Percentiles rank a stretch among this genome's conserved stretches.
These are phyloP conservation scores for Arctia plantaginis DNA, from an alignment of 2,888 invertebrate species.

Conservation along the genomic window DNA sequence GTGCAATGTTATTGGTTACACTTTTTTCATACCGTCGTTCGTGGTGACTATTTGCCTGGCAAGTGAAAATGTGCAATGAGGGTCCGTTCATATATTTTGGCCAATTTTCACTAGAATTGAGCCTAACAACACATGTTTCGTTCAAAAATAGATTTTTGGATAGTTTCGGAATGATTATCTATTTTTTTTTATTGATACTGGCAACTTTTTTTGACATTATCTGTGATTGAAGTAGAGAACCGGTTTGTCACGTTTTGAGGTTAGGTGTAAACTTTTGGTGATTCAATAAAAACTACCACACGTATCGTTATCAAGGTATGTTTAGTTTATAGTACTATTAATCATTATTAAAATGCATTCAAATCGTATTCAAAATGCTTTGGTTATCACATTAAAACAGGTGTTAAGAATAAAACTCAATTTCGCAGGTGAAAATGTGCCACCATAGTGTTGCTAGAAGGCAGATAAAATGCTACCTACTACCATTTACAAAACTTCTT, in stretches of 20 bases:
- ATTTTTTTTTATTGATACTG: too few relatives aligned
- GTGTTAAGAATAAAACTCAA: constrained; percentile 8
- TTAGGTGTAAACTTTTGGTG: constrained; percentile 14
- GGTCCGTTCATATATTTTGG: not conserved
- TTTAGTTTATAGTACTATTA: constrained; percentile 13
- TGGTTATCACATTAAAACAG: constrained; percentile 9
- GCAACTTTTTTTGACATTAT: constrained; percentile 9
- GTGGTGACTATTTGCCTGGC: constrained; percentile 6
- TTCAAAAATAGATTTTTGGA: constrained; percentile 14
- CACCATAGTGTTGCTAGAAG: constrained; percentile 9
- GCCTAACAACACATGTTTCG: constrained; percentile 3
- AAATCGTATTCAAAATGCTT: constrained; percentile 6
- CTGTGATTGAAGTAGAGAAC: constrained; percentile 15
- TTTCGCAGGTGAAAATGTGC: constrained; percentile 15
- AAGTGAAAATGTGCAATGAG: constrained; percentile 18
- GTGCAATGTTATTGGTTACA: too few relatives aligned
- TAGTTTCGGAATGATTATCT: not conserved
- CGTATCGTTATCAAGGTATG: constrained; percentile 16
- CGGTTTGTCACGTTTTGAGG: constrained; percentile 14
- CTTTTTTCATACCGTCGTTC: constrained; percentile 1
- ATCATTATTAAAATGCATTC: constrained; percentile 7
- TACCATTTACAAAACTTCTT: constrained; percentile 9
- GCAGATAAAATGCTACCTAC: too few relatives aligned
- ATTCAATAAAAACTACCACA: constrained; percentile 17
- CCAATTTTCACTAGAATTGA: not conserved